Base-by-base conservation (phyloP, 2,888 invertebrate species). In the Tetragnatha montana region DNA sequence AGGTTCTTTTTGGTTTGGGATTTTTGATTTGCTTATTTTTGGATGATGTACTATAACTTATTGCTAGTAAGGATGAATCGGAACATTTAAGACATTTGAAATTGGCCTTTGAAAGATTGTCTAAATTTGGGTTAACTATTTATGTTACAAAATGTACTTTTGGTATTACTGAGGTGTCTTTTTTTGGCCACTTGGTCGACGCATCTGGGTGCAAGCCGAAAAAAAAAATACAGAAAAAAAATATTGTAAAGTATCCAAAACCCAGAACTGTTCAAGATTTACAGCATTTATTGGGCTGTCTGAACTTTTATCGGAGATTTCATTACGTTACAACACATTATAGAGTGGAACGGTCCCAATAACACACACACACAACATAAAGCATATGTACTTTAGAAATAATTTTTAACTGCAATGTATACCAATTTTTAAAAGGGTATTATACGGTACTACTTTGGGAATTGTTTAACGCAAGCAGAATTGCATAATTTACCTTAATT, bases 281-380 rank as follows among this genome's bases (percentile, higher is more conserved):
- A 12, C 2, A 17, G 14, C 6, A 7, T 4, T 22, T 80, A 22
- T 17, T 69, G 35, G 80, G 80, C 2, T 22, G 49, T 17, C 6
- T 80, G 3, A 80, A 68, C 69, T 80, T 68, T 80, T 68, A 68
- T 3, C 12, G 69, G 1, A 68, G 78, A 6, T 78, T 50, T 50
- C n/a, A n/a, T n/a, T n/a, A n/a, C n/a, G n/a, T n/a, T n/a, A 4
- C 35, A 1, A 35, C 4, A 35, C 35, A 35, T 35, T 4, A 35
- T n/a, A n/a, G 35, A 35, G 35, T 1, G 35, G 35, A 35, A 35
- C 2, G 35, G n/a, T n/a, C n/a, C n/a, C n/a, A n/a, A n/a, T n/a
- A n/a, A n/a, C n/a, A n/a, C n/a, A n/a, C n/a, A n/a, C n/a, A n/a
- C n/a, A n/a, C n/a, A n/a, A n/a, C n/a, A n/a, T n/a, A n/a, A n/a